Percentiles rank a stretch among this genome's conserved stretches.
Evolutionary conservation across 2,888 invertebrate species (phyloP).

Genomic region (Cheilosia vernalis): DNA sequence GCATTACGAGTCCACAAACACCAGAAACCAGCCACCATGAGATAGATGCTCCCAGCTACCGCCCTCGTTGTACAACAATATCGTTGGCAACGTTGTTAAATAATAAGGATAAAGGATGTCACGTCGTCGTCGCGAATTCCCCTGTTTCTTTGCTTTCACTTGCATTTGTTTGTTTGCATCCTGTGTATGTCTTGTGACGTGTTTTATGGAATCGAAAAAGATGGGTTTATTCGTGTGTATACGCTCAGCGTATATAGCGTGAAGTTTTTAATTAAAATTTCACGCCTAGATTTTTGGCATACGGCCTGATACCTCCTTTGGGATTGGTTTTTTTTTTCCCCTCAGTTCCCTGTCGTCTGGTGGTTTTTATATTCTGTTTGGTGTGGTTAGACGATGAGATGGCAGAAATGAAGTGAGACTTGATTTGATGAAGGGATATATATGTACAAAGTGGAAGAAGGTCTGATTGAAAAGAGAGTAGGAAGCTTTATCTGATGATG

Average conservation of each 20-base stretch:
- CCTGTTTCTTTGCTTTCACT: conserved; percentile 20
- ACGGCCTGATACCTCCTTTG: conserved; percentile 44
- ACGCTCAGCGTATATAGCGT: conserved; percentile 10
- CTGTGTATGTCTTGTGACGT: conserved; percentile 17
- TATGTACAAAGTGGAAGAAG: conserved; percentile 4
- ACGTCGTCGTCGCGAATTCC: conserved; percentile 41
- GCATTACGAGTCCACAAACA: conserved; percentile 66
- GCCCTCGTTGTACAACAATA: conserved; percentile 57
- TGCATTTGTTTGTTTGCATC: conserved; percentile 55
- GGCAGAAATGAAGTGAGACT: background rate
- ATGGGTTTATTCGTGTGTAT: conserved; percentile 1
- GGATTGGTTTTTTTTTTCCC: background rate
- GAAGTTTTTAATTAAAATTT: conserved; percentile 70
- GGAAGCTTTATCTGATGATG: background rate
- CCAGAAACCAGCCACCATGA: conserved; percentile 33
- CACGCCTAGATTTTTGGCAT: conserved; percentile 69
- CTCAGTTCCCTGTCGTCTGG: conserved; percentile 4
- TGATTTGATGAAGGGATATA: background rate
- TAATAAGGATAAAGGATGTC: conserved; percentile 71
- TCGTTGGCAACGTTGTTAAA: conserved; percentile 71
- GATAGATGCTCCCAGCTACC: conserved; percentile 16
- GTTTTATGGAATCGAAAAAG: conserved; percentile 30
- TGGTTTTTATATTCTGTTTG: conserved; percentile 5
- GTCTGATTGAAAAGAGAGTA: background rate
- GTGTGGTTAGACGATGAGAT: background rate